Conservation (phyloP, 2,888 invertebrate species). For the Oscheius sp. region DNA sequence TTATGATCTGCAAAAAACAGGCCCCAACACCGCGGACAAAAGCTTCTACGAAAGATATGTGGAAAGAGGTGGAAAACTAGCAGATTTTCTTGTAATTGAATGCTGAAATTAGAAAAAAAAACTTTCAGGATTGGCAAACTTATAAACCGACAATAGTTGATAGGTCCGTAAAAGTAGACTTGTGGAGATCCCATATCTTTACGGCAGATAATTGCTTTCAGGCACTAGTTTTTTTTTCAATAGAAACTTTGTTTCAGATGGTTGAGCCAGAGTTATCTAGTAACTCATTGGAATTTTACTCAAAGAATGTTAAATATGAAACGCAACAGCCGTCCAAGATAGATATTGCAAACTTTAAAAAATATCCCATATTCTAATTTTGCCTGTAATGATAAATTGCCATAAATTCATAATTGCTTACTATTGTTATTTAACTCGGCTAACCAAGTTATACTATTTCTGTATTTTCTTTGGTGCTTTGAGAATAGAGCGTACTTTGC, state of each 20-base stretch:
- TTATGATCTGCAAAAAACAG: slow-evolving; percentile 45
- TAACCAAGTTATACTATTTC: too few relatives aligned
- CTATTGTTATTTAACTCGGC: too few relatives aligned
- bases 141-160: slow-evolving; percentile 50
- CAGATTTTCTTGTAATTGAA: slow-evolving; percentile 24
- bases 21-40: slow-evolving; percentile 32
- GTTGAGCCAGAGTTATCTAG: slow-evolving; percentile 21
- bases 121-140: slow-evolving; percentile 42
- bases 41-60: slow-evolving; percentile 43
- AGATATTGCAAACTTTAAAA: slow-evolving; percentile 12
- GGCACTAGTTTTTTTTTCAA: slow-evolving; percentile 13
- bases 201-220: slow-evolving; percentile 48
- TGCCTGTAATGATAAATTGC: too few relatives aligned
- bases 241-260: slow-evolving; percentile 6
- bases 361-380: slow-evolving; percentile 10
- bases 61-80: slow-evolving; percentile 34
- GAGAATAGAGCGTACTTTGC: too few relatives aligned
- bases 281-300: background rate
- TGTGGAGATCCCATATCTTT: slow-evolving; percentile 43
- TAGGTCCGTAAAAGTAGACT: slow-evolving; percentile 22
- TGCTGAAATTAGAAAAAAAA: background rate
- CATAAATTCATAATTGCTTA: too few relatives aligned
- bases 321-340: slow-evolving; percentile 1
- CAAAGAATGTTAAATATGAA: background rate
- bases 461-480: too few relatives aligned